These are phyloP conservation scores for Chaetops frenatus DNA, from an alignment of 2,113 vertebrate species.

Conservation along the genomic window DNA sequence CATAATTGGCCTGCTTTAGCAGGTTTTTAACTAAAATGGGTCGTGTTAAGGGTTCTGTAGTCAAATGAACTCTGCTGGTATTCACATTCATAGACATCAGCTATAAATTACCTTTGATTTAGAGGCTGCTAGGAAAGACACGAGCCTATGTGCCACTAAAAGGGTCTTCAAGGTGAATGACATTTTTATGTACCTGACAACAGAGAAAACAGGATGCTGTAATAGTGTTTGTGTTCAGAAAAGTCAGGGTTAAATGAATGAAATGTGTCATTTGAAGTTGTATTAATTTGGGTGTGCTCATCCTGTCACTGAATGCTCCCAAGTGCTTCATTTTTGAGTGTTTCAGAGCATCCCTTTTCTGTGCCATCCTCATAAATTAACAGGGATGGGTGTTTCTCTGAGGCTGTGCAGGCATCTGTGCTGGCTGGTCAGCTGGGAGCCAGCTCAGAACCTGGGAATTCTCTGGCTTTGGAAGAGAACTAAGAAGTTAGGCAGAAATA, in stretches of 20 bases:
- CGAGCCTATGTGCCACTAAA: neutral
- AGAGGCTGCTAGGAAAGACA: neutral
- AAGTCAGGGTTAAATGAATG: neutral
- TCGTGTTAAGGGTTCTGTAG: fast-evolving
- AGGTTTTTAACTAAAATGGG: neutral
- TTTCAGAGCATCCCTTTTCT: neutral
- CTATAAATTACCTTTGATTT: neutral
- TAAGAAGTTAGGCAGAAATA: neutral
- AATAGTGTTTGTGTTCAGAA: neutral
- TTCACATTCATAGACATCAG: neutral
- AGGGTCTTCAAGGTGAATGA: neutral
- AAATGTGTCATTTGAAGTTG: neutral
- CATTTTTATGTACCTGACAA: neutral
- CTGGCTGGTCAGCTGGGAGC: neutral
- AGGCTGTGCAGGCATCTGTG: neutral
- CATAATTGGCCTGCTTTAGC: neutral
- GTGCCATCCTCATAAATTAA: neutral
- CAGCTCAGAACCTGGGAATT: neutral
- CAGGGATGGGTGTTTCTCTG: neutral
- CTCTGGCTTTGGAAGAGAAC: neutral
- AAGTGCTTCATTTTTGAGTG: neutral
- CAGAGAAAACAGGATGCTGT: neutral
- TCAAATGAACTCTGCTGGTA: neutral
- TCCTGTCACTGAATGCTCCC: neutral
- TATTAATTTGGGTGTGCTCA: neutral